Evolutionary conservation across 2,797 vertebrate species (phyloP), one percentile per base, ranked within the genome.

Genomic region (Pseudotriccus pelzelni): DNA sequence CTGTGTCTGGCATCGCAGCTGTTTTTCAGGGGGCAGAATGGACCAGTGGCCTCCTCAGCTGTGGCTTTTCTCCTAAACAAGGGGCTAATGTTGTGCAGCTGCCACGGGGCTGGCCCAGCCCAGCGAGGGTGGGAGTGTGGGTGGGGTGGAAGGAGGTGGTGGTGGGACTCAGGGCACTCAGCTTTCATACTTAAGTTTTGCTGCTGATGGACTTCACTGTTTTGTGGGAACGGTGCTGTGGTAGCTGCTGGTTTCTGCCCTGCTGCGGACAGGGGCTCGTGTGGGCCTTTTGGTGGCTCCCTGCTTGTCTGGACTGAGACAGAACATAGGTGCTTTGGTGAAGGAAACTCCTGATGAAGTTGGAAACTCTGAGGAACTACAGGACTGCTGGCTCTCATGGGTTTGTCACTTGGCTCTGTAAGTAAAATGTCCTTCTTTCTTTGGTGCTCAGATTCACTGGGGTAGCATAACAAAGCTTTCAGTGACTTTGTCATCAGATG

Each of bases 341-440:
- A 46, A 50, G 83, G 36, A 49, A 37, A 5, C 39, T 3, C 60
- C 30, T 23, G 12, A 12, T 1, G 1, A 27, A 39, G 28, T 6
- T 14, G 52, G 52, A 37, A 22, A 11, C 0, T 9, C 10, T 50
- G 49, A 50, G 17, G 36, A 18, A 12, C 24, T 6, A 1, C 22
- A 8, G 53, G 32, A n/a, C 17, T 7, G 27, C 32, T 4, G 10
- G 39, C 24, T 37, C 12, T 5, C 2, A 1, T 0, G 2, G 23
- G 16, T 12, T 34, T 43, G 30, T 34, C 0, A 15, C 32, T 47
- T 49, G 68, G 11, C 30, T 75, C 39, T 0, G 20, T 75, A 21
- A 91, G 85, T 56, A 67, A 79, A 39, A 23, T 0, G 1, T 46
- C 67, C 22, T 67, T 2, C 1, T 28, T 68, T 27, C 14, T 28